Evolutionary conservation across 2,888 invertebrate species (phyloP).

Genomic region (Clivina fossor): DNA sequence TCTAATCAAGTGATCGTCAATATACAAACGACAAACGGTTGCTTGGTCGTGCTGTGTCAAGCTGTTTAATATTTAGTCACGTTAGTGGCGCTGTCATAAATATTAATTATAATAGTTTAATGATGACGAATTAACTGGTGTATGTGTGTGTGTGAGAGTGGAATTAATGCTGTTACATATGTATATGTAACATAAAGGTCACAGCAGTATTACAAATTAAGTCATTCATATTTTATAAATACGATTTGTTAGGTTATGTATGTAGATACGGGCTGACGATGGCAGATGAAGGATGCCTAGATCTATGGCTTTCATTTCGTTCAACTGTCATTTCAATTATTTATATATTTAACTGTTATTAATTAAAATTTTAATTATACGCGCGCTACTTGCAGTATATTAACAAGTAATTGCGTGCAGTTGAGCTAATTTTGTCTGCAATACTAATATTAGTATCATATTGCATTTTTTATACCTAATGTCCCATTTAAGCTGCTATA

Average conservation of each 20-base stretch:
- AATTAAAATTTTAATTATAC: constrained; percentile 30
- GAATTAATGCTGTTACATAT: constrained; percentile 26
- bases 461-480: too few relatives aligned
- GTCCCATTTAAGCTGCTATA: too few relatives aligned
- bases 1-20: too few relatives aligned
- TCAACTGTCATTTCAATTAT: constrained; percentile 19
- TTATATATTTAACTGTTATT: constrained; percentile 31
- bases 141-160: too few relatives aligned
- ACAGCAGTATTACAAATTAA: constrained; percentile 31
- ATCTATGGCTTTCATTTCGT: not conserved
- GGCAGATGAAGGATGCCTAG: constrained; percentile 30
- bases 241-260: too few relatives aligned
- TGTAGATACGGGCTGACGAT: constrained; percentile 20
- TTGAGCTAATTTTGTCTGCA: too few relatives aligned
- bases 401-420: too few relatives aligned
- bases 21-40: too few relatives aligned
- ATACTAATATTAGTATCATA: too few relatives aligned
- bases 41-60: too few relatives aligned
- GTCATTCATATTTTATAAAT: constrained; percentile 34
- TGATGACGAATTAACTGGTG: constrained; percentile 33
- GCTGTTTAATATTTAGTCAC: not conserved
- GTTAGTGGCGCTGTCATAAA: constrained; percentile 22
- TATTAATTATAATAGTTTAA: constrained; percentile 34
- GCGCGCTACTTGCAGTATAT: too few relatives aligned
- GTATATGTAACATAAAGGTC: constrained; percentile 23